A percentile compares a stretch with the other conserved stretches of the same genome.
These are phyloP conservation scores for Rhinogobio ventralis DNA, from an alignment of 2,797 vertebrate genomes.

Conservation along the genomic window DNA sequence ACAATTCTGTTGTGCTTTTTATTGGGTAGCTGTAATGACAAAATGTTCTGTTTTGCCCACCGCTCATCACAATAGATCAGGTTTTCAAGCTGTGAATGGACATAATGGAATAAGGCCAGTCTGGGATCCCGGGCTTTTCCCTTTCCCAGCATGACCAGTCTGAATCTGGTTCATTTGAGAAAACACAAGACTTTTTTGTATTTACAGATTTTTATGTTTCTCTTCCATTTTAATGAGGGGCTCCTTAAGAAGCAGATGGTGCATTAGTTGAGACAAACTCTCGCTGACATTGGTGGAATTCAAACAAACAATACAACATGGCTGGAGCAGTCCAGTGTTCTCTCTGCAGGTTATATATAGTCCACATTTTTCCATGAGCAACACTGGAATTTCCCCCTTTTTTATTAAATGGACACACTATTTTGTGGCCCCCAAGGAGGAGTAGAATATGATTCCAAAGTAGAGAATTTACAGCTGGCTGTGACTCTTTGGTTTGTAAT, in stretches of 20 bases:
- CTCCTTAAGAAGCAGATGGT: slow-evolving; percentile 75
- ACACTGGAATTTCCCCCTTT: slow-evolving; percentile 53
- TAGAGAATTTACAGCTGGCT: slow-evolving; percentile 71
- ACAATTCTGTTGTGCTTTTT: neutral
- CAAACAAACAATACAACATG: slow-evolving; percentile 55
- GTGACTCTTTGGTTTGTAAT: slow-evolving; percentile 70
- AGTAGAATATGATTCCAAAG: slow-evolving; percentile 70
- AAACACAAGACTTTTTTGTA: slow-evolving; percentile 65
- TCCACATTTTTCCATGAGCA: slow-evolving; percentile 56
- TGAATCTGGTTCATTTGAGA: slow-evolving; percentile 54
- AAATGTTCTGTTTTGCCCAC: neutral
- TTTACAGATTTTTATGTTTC: slow-evolving; percentile 76
- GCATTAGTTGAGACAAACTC: slow-evolving; percentile 76
- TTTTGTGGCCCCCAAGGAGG: slow-evolving; percentile 64
- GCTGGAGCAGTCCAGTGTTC: slow-evolving; percentile 23
- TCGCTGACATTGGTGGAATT: slow-evolving; percentile 70
- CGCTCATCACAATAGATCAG: slow-evolving; percentile 42
- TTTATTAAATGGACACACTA: slow-evolving; percentile 59
- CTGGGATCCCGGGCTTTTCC: slow-evolving; percentile 15
- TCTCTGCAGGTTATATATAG: slow-evolving; percentile 34
- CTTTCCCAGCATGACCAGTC: slow-evolving; percentile 45
- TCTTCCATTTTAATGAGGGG: slow-evolving; percentile 76
- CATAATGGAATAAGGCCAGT: slow-evolving; percentile 42
- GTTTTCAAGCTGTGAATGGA: slow-evolving; percentile 38
- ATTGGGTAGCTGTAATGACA: neutral